A percentile compares a stretch with the other conserved stretches of the same genome.
Evolutionary conservation across 1,140 invertebrate genomes (phyloP).

Genomic region (Cheumatopsyche charites): DNA sequence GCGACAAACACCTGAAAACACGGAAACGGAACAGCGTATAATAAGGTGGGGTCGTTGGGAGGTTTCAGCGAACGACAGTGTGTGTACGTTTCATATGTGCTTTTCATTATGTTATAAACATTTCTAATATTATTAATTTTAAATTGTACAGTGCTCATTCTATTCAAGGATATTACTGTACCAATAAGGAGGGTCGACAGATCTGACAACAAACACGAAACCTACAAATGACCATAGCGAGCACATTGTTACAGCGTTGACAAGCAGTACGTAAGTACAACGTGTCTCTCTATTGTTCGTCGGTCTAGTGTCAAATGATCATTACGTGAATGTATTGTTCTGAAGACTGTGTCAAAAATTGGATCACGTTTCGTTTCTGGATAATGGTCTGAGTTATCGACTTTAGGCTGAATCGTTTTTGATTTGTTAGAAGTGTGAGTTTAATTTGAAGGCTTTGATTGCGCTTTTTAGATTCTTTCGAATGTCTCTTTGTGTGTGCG

Average conservation of each 20-base stretch:
- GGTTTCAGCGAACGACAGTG: no score
- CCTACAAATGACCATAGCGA: constrained; percentile 28
- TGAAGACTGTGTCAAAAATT: neutral
- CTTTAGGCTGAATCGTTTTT: neutral
- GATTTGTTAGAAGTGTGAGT: no score
- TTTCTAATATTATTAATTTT: no score
- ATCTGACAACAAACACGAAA: constrained; percentile 27
- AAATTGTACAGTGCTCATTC: no score
- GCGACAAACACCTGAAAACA: constrained; percentile 14
- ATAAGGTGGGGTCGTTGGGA: neutral
- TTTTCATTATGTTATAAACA: no score
- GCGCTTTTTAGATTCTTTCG: no score
- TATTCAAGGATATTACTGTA: neutral
- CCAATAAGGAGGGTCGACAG: constrained; percentile 26
- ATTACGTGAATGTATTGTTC: constrained; percentile 30
- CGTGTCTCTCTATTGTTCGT: constrained; percentile 28
- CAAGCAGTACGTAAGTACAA: constrained; percentile 23
- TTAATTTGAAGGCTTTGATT: no score
- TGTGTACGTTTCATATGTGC: no score
- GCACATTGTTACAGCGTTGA: constrained; percentile 29
- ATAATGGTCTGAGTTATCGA: neutral
- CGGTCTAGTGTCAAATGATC: constrained; percentile 22
- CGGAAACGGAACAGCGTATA: neutral
- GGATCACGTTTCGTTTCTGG: neutral
- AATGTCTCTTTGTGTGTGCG: no score